Base-by-base conservation (phyloP, 2,797 vertebrate genomes). In the Anguilla pacifica region DNA sequence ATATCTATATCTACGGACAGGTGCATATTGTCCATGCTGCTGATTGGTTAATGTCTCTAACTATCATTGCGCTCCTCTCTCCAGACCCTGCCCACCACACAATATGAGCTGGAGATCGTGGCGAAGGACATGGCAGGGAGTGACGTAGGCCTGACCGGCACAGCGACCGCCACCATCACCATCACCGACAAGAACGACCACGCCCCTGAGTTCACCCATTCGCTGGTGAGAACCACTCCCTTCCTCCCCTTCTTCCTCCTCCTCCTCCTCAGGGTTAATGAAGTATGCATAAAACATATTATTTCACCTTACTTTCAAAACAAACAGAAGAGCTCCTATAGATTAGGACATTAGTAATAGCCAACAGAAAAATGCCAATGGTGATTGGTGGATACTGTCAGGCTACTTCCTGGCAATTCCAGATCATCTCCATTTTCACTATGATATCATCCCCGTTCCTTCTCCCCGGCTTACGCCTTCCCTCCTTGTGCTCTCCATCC, bases 131-230 rank as follows among this genome's bases (percentile, higher is more conserved):
- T 99, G 98, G 97, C 97, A 19, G 98, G 98, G 88, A 96, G 95
- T 91, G 98, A 99, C 0, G 98, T 99, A 53, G 98, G 98, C 31
- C 94, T 99, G 9, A 98, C 95, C 0, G 98, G 98, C 87, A 99
- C 98, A 0, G 97, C 98, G 51, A 99, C 98, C 0, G 98, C 98
- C 0, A 99, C 98, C 11, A 98, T 99, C 57, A 96, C 98, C 59
- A 98, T 99, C 22, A 98, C 98, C 2, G 98, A 99, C 95, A 98
- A 98, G 93, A 99, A 99, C 0, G 98, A 99, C 90, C 98, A 99
- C 19, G 96, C 98, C 0, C 98, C 98, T 0, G 98, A 98, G 92
- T 99, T 99, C 94, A 99, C 98, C 83, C 97, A 97, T 93, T 94
- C 95, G 0, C 93, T 94, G 95, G 93, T 95, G 92, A 94, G 94